Evolutionary conservation across 2,888 invertebrate genomes (phyloP).

Genomic region (Spisula solida): DNA sequence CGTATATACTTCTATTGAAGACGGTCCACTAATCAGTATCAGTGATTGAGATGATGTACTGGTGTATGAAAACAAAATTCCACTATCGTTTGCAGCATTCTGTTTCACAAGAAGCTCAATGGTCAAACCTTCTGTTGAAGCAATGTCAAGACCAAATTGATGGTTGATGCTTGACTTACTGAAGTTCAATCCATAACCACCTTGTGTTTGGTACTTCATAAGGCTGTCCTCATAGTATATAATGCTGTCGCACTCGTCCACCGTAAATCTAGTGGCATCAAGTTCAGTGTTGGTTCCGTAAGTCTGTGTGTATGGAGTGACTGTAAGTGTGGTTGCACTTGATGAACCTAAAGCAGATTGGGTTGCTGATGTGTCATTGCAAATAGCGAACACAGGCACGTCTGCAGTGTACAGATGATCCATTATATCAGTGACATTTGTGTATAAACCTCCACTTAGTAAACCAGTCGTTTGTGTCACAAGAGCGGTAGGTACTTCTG

Average conservation of each 20-base stretch:
- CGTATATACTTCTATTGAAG: conserved; percentile 67
- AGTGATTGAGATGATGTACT: conserved; percentile 63
- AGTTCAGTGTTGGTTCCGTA: conserved; percentile 43
- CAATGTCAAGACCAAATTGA: conserved; percentile 60
- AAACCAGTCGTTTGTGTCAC: conserved; percentile 40
- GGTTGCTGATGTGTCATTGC: conserved; percentile 52
- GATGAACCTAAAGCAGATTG: conserved; percentile 53
- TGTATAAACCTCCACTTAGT: conserved; percentile 44
- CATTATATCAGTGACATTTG: conserved; percentile 37
- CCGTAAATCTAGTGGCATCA: conserved; percentile 62
- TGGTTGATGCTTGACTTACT: conserved; percentile 65
- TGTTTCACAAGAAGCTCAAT: conserved; percentile 76
- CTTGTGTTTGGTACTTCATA: conserved; percentile 66
- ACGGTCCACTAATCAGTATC: conserved; percentile 54
- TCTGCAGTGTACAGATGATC: conserved; percentile 53
- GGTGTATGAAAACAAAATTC: conserved; percentile 74
- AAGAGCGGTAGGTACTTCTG: conserved; percentile 49
- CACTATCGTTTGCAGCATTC: conserved; percentile 57
- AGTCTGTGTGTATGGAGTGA: conserved; percentile 60
- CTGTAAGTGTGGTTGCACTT: conserved; percentile 42
- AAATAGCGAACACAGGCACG: conserved; percentile 63
- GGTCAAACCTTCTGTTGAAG: conserved; percentile 58
- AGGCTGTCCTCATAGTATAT: conserved; percentile 68
- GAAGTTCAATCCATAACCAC: conserved; percentile 76
- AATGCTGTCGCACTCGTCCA: conserved; percentile 72